Conservation (phyloP, 1,140 invertebrate species). For the Drosophila orena region DNA sequence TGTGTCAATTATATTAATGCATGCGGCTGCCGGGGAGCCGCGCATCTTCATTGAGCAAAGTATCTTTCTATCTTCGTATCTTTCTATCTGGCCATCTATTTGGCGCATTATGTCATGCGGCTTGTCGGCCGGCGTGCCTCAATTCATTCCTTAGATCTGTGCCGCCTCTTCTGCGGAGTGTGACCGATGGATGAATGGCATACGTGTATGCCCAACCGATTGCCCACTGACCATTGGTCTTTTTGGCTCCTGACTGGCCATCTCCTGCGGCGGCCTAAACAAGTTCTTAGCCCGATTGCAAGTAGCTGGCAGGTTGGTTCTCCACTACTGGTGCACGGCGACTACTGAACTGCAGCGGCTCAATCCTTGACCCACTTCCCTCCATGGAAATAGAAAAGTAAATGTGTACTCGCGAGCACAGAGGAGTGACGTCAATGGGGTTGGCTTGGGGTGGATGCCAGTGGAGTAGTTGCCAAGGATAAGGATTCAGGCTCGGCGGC, state of each 20-base stretch:
- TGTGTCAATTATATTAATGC: slow-evolving; percentile 83
- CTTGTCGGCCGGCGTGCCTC: slow-evolving; percentile 61
- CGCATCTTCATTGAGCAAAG: slow-evolving; percentile 24
- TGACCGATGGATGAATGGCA: slow-evolving; percentile 3
- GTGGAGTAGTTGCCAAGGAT: slow-evolving; percentile 30
- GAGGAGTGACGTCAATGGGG: slow-evolving; percentile 57
- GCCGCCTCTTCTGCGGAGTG: slow-evolving; percentile 40
- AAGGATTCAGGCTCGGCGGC: slow-evolving; percentile 1
- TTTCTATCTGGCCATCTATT: slow-evolving; percentile 42
- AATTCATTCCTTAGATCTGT: slow-evolving; percentile 55
- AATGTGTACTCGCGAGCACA: slow-evolving; percentile 42
- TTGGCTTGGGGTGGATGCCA: slow-evolving; percentile 27
- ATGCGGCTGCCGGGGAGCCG: slow-evolving; percentile 54
- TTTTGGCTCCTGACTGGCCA: neutral
- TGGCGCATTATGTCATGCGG: slow-evolving; percentile 57
- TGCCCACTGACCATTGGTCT: neutral
- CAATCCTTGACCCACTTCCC: slow-evolving; percentile 71
- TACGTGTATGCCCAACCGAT: neutral
- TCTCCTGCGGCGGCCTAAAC: slow-evolving; percentile 33
- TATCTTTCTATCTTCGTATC: slow-evolving; percentile 40
- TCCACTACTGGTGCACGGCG: slow-evolving; percentile 23
- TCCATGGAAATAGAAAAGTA: slow-evolving; percentile 32
- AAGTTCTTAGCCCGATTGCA: slow-evolving; percentile 21
- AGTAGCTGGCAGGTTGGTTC: slow-evolving; percentile 11
- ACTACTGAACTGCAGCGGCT: slow-evolving; percentile 27